These are phyloP conservation scores for Puma concolor DNA, from an alignment of 2,113 vertebrate species.

Conservation along the genomic window DNA sequence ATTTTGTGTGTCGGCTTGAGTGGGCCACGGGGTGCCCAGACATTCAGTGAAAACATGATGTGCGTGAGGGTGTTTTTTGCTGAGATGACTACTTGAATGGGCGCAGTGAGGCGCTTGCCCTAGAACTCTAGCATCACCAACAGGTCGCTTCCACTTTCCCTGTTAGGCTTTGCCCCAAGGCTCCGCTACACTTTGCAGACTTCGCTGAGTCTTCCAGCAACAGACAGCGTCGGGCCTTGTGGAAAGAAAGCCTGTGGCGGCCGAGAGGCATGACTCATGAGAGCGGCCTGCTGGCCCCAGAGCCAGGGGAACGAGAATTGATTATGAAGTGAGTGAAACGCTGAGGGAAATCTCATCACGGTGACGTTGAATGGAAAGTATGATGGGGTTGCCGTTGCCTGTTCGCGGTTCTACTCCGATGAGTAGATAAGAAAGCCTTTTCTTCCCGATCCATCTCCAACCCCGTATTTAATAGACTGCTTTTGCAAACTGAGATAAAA, in stretches of 20 bases:
- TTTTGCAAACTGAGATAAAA: conserved; percentile 6
- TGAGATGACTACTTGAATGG: background rate
- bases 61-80: background rate
- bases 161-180: background rate
- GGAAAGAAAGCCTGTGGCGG: background rate
- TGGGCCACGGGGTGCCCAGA: background rate
- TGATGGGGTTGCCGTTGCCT: too few species aligned
- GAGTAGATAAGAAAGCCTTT: background rate
- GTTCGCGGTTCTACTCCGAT: background rate
- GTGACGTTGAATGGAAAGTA: background rate
- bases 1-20: background rate
- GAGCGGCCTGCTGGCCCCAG: background rate
- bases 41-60: background rate
- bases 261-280: background rate
- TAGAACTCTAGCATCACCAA: background rate
- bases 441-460: background rate
- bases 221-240: background rate
- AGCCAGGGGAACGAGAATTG: background rate
- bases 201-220: background rate
- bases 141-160: background rate
- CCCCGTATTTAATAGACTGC: background rate
- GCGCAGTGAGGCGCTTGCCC: background rate
- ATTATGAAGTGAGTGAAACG: background rate
- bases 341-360: background rate
- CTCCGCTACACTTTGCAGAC: background rate